Evolutionary conservation across 2,888 invertebrate species (phyloP), one percentile per base, ranked within the genome.

Genomic region (Drosophila affinis): DNA sequence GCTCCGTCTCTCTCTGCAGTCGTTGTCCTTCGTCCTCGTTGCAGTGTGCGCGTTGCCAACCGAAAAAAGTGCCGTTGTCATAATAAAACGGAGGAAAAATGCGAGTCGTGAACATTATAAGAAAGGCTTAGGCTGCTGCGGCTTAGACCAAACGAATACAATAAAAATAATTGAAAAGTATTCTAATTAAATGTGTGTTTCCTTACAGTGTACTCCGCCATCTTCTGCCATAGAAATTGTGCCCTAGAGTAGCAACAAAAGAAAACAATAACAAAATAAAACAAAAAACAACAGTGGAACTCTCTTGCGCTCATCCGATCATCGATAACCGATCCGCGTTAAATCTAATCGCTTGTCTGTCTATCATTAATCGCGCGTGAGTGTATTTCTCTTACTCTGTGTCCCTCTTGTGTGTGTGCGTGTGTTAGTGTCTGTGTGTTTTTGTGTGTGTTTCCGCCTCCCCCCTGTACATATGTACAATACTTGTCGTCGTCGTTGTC

Each of bases 401-500:
- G 59, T 39, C 39, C 57, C 17, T 65, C 18, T 51, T 51, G 10
- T 62, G 45, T 64, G 32, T 55, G 49, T 68, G 34, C 61, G 51
- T 75, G 59, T 70, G 45, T 52, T 14, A 57, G 63, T 63, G 45
- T 64, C 32, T 69, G 64, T 70, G 56, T 78, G 51, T 73, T 68
- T 59, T 70, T 68, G 61, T 79, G 65, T 78, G 81, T 77, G 57
- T 72, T 72, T 75, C 63, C 17, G 24, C 56, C 48, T 49, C 55
- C 29, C 27, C 78, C 77, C 86, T 83, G 83, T 84, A 84, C 83
- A 84, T 84, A 84, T 84, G 83, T 84, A 84, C 83, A 88, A 88
- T 84, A 84, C 67, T 86, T 78, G 69, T 87, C 79, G 87, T 82
- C 78, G 73, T 75, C 79, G 55, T 78, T 65, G 53, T 70, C 71